Base-by-base conservation (phyloP, 1,140 invertebrate species). In the Lethocerus indicus region DNA sequence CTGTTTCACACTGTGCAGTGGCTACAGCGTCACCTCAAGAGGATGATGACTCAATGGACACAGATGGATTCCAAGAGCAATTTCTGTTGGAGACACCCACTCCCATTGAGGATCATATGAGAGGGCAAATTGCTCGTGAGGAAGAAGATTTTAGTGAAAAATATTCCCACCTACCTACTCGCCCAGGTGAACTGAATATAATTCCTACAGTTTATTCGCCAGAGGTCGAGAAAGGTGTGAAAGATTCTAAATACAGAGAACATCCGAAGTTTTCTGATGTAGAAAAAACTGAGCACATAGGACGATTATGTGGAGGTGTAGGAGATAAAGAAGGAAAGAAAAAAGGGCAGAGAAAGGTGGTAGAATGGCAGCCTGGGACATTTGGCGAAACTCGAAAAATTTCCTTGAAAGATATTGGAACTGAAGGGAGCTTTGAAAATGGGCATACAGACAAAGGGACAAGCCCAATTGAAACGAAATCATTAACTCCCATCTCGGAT, bases 1-100 rank as follows among this genome's bases (percentile, higher is more conserved):
- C 37, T 56, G 55, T 55, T 57, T 44, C 54, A 55, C 56, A 49
- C 46, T 47, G 53, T 52, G 48, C 54, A 59, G 57, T 57, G 54
- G 45, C 64, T 45, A 48, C 61, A 54, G 65, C 65, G 45, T 69
- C 67, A 40, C 64, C 67, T 48, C 67, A 70, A 60, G 68, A 69
- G 56, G 59, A 61, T 53, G 68, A 69, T 58, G 68, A 69, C 53
- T 69, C 68, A 24, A 57, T 70, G 63, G 68, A 70, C 57, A 67
- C 67, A 29, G 68, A 70, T 56, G 67, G 67, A 51, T 70, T 69
- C 57, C 64, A 68, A 60, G 64, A 67, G 51, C 61, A 64, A 45
- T 66, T 61, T 49, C 57, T 65, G 20, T 52, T 67, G 51, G 66
- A 67, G 58, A 67, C 65, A 16, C 65, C 66, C 13, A 54, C 54